Base-by-base conservation (phyloP, 2,888 invertebrate genomes). In the Cataglyphis albicans region DNA sequence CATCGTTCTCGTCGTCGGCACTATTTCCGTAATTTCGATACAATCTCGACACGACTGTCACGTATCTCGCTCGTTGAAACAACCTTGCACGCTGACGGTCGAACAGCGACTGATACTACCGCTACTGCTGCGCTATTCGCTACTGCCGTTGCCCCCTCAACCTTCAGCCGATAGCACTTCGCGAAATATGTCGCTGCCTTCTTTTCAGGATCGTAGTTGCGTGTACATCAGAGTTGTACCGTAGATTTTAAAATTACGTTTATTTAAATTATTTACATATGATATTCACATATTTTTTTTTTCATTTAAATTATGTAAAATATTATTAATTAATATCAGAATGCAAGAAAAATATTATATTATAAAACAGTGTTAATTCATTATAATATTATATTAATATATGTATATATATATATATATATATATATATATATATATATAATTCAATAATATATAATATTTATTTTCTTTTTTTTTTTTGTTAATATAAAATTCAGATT, bases 21-120 rank as follows among this genome's bases (percentile, higher is more conserved):
- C 44, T 67, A n/a, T 1, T n/a, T 3, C 15, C 32, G n/a, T 38
- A 44, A 72, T 61, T 61, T 70, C 61, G 44, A 15, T 55, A 15
- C 67, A 84, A 72, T 35, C 78, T 48, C 44, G 35, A 70, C 25
- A 15, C 70, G 32, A 41, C 82, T 87, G 89, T 89, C 89, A 89
- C 87, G 86, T 84, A 87, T 76, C 25, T 15, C 80, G 67, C 82
- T 78, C 82, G 7, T 21, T 15, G 18, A 21, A 59, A 29, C 73
- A 41, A 76, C 82, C 84, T 75, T 84, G 82, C 73, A 80, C 81
- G 72, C 41, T 48, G 78, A 83, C 75, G 72, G 68, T 81, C 29
- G 75, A 74, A 68, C 83, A 57, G 44, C 84, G 78, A 87, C 86
- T 84, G n/a, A 52, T 52, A 52, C n/a, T 7, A n/a, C 52, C 3